These are phyloP conservation scores for Petrosia ficiformis DNA, from an alignment of 37 sponge, comb jelly and placozoan genomes.

Conservation along the genomic window DNA sequence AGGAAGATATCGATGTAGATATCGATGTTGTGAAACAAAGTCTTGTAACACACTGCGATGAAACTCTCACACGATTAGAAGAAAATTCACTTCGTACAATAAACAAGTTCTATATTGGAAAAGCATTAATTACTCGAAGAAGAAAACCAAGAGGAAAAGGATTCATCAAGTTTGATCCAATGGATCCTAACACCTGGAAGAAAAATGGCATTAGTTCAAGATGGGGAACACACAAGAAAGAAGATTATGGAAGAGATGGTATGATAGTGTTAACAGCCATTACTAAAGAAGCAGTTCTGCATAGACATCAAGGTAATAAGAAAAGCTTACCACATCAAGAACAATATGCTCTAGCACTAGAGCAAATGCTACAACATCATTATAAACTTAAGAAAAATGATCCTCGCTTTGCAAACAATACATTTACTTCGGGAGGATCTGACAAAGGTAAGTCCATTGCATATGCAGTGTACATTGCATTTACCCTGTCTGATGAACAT, in stretches of 20 bases:
- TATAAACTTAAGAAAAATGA: background rate
- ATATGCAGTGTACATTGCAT: background rate
- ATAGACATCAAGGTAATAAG: too few species aligned
- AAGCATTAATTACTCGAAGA: background rate
- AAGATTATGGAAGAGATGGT: conserved; percentile 8
- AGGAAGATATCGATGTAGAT: background rate
- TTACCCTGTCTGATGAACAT: background rate
- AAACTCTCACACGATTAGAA: background rate
- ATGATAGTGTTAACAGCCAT: conserved; percentile 1
- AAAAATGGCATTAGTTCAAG: conserved; percentile 2
- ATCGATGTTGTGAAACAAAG: background rate
- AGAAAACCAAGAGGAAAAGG: background rate
- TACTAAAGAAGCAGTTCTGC: background rate
- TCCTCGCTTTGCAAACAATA: background rate
- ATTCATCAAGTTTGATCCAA: background rate
- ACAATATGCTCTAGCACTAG: conserved; percentile 1
- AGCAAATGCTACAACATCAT: conserved; percentile 1
- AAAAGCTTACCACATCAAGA: background rate
- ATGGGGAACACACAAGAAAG: background rate
- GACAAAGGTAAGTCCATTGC: background rate
- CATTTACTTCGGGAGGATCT: background rate
- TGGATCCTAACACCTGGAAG: conserved; percentile 2
- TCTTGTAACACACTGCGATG: background rate
- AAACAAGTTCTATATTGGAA: background rate
- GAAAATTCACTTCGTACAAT: background rate